Conservation (phyloP, 64 coral and sea anemone species). For the Stylophora pistillata region DNA sequence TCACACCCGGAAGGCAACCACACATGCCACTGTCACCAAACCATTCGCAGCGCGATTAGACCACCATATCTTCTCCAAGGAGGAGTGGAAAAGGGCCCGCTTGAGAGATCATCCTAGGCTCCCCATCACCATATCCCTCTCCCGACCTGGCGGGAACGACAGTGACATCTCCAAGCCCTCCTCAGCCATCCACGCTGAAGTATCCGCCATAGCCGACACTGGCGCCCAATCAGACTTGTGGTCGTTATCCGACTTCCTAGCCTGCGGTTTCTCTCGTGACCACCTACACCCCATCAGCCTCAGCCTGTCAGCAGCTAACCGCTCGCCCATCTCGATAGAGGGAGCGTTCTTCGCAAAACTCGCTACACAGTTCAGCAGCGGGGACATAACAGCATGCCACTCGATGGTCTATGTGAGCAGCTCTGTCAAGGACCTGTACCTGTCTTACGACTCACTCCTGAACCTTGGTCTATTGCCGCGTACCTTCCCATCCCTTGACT, state of each 20-base stretch:
- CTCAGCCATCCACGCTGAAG: conserved; percentile 44
- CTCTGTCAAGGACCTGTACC: conserved; percentile 34
- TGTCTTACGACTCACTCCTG: conserved; percentile 51
- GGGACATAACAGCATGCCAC: conserved; percentile 19
- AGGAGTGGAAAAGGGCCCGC: too few relatives aligned
- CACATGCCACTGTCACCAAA: too few relatives aligned
- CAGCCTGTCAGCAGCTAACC: conserved; percentile 56
- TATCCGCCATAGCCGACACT: conserved; percentile 65
- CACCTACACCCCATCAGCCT: conserved; percentile 8
- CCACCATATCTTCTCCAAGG: too few relatives aligned
- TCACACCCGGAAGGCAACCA: not conserved
- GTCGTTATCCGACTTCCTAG: conserved; percentile 56
- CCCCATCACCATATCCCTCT: conserved; percentile 50
- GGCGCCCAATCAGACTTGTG: conserved; percentile 65
- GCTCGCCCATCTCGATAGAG: conserved; percentile 62
- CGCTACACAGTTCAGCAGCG: not conserved
- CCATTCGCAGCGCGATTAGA: not conserved
- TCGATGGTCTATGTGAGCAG: conserved; percentile 61
- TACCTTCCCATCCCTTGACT: too few relatives aligned
- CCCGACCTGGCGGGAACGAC: too few relatives aligned
- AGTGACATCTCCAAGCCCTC: not conserved
- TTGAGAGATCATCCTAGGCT: too few relatives aligned
- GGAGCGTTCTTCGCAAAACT: too few relatives aligned
- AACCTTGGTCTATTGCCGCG: conserved; percentile 43
- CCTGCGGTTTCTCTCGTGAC: conserved; percentile 40